phyloP scores from a whole-genome alignment of 2,113 vertebrate genomes.

The Megaceryle maxima region DNA sequence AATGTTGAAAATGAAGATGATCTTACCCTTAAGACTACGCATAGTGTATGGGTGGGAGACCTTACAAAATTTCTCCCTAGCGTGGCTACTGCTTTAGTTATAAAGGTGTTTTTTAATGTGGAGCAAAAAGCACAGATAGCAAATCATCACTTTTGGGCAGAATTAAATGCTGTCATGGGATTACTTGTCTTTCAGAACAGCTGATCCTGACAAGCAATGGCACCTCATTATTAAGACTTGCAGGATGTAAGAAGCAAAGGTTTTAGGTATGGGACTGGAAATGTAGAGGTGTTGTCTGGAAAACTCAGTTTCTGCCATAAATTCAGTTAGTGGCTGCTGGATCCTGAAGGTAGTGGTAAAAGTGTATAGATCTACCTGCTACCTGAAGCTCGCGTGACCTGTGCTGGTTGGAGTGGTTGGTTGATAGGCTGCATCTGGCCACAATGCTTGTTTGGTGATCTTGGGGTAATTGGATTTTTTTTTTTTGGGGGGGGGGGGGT shows the following conservation, averaged over 20 bases:
- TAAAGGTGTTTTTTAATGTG: not conserved
- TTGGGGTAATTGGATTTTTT: too few relatives aligned
- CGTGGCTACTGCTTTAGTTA: not conserved
- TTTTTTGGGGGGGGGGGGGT: not conserved
- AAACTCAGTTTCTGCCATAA: not conserved
- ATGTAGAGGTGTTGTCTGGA: rapidly evolving
- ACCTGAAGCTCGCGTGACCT: not conserved
- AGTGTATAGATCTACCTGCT: not conserved
- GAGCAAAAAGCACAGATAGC: not conserved
- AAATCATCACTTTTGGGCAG: too few relatives aligned
- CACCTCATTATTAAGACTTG: not conserved
- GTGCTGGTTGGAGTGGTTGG: not conserved
- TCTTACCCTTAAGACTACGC: not conserved
- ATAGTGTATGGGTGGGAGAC: not conserved
- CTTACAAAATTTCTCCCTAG: not conserved
- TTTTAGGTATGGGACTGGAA: not conserved
- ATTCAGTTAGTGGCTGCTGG: not conserved
- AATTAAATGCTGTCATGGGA: too few relatives aligned
- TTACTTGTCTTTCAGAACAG: not conserved
- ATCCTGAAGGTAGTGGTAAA: not conserved
- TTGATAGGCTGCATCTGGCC: not conserved
- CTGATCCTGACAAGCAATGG: not conserved
- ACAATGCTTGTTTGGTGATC: not conserved
- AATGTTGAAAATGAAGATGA: not conserved
- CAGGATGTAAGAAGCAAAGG: not conserved